Conservation (phyloP, 2,113 vertebrate genomes). For the Macrotus californicus region DNA sequence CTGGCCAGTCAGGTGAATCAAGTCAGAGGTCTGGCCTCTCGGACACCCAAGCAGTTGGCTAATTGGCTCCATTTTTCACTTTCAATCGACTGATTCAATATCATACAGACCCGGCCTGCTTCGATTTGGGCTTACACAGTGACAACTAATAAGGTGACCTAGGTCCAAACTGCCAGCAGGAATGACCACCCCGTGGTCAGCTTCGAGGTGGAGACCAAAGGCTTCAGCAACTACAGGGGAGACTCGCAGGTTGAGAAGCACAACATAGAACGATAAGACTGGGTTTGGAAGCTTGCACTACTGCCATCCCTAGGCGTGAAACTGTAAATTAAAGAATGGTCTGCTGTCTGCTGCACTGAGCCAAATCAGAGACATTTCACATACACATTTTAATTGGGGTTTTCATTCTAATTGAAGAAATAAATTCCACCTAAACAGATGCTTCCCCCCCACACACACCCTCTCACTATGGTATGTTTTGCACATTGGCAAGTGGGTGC, state of each 20-base stretch:
- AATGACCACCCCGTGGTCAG: neutral
- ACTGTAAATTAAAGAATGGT: slow-evolving; percentile 72
- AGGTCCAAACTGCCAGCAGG: neutral
- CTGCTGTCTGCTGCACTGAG: slow-evolving; percentile 52
- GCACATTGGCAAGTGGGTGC: slow-evolving; percentile 61
- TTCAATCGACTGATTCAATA: slow-evolving; percentile 38
- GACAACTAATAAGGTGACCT: slow-evolving; percentile 37
- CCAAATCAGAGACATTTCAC: slow-evolving; percentile 56
- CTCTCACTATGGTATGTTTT: slow-evolving; percentile 53
- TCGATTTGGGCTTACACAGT: neutral
- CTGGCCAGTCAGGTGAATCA: neutral
- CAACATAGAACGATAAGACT: slow-evolving; percentile 25
- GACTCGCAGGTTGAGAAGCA: slow-evolving; percentile 54
- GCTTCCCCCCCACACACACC: neutral
- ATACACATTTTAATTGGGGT: slow-evolving; percentile 63
- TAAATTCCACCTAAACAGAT: slow-evolving; percentile 65
- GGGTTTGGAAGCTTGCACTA: slow-evolving; percentile 59
- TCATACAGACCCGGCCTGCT: slow-evolving; percentile 42
- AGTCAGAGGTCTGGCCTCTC: slow-evolving; percentile 14
- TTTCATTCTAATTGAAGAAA: slow-evolving; percentile 62
- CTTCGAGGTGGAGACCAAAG: neutral
- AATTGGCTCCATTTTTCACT: slow-evolving; percentile 65
- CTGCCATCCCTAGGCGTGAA: slow-evolving; percentile 74
- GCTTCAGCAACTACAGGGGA: neutral
- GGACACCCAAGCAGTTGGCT: slow-evolving; percentile 42